These are phyloP conservation scores for Elymnias hypermnestra DNA, from an alignment of 1,140 invertebrate genomes.

Conservation along the genomic window DNA sequence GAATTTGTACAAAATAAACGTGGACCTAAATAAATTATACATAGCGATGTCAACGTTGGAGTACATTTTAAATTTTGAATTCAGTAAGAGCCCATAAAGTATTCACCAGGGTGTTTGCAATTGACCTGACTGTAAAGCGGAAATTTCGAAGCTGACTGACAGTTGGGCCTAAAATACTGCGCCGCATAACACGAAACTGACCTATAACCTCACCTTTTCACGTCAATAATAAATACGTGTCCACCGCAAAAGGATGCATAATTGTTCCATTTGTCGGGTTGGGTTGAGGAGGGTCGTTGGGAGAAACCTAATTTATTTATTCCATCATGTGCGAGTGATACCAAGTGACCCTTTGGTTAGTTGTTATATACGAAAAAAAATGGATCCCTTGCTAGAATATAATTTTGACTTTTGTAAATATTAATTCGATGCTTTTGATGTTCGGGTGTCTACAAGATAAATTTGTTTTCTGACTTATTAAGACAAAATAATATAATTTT, in stretches of 20 bases:
- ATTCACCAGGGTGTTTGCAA: conserved; percentile 29
- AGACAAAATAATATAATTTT: no score
- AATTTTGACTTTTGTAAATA: no score
- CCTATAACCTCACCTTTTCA: conserved; percentile 19
- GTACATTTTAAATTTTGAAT: conserved; percentile 16
- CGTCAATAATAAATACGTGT: conserved; percentile 50
- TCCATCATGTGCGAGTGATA: conserved; percentile 17
- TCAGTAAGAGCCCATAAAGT: conserved; percentile 24
- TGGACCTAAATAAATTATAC: not conserved
- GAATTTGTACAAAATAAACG: not conserved
- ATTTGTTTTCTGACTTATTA: no score
- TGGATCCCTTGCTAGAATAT: no score
- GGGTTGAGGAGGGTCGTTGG: conserved; percentile 34
- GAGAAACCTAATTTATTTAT: conserved; percentile 40
- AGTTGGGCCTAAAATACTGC: conserved; percentile 21
- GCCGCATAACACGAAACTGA: not conserved
- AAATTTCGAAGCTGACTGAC: conserved; percentile 27
- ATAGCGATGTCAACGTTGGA: not conserved
- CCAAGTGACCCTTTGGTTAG: conserved; percentile 14
- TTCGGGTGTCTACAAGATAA: no score
- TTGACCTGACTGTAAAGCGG: conserved; percentile 24
- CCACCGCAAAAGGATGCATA: conserved; percentile 44
- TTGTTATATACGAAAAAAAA: conserved; percentile 11
- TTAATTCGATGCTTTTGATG: no score
- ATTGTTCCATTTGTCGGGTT: conserved; percentile 50